Evolutionary conservation across 2,797 vertebrate genomes (phyloP), one percentile per base, ranked within the genome.

Genomic region (Phrynocephalus guinanensis): DNA sequence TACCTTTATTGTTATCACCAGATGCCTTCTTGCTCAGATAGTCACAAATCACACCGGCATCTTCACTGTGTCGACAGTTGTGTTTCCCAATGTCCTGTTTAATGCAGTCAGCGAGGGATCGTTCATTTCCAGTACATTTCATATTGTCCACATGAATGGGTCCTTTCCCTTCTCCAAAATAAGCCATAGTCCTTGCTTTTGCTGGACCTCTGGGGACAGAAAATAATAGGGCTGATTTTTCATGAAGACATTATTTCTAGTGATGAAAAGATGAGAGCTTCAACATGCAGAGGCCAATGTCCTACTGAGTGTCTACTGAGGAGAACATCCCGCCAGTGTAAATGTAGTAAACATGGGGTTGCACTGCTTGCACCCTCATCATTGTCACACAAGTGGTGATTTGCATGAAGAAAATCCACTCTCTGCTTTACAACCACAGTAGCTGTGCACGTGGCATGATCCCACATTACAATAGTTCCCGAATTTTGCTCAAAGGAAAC

Each of bases 51-150:
- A 99, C 98, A 0, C 99, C 98, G 0, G 99, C 99, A 0, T 99
- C 99, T 95, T 99, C 99, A 0, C 97, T 98, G 87, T 99, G 99
- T 30, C 98, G 98, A 90, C 99, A 99, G 96, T 99, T 98, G 96
- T 99, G 99, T 0, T 30, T 97, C 77, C 98, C 98, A 0, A 98
- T 97, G 3, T 97, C 96, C 93, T 98, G 98, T 91, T 98, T 99
- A 91, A 98, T 97, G 91, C 99, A 99, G 94, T 99, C 98, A 6
- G 96, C 96, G 78, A 99, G 82, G 0, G 97, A 97, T 63, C 97
- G 96, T 95, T 99, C 99, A 0, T 91, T 95, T 1, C 99, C 99
- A 0, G 97, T 97, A 56, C 99, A 99, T 90, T 98, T 98, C 79
- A 99, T 97, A 0, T 99, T 99, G 90, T 99, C 99, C 90, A 97